Evolutionary conservation across 2,797 vertebrate genomes (phyloP), one percentile per base, ranked within the genome.

Genomic region (Tenualosa thibaudeaui): DNA sequence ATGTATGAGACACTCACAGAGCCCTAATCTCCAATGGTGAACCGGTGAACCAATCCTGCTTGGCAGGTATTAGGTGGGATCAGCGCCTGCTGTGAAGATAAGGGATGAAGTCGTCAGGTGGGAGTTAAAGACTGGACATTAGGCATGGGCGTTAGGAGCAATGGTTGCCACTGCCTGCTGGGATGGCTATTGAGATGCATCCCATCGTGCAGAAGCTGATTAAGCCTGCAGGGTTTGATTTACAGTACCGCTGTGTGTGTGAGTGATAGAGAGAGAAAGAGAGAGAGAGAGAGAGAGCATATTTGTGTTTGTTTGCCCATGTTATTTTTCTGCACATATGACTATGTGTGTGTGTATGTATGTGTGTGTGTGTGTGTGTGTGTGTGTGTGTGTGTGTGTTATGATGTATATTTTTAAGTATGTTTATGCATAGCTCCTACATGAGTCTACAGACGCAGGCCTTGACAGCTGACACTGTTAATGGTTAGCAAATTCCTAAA

Each of bases 201-300:
- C 81, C 68, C 83, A 31, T 51, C 68, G 56, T 85, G 87, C 51
- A 90, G 82, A 86, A 88, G 92, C 91, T 94, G 91, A 94, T 95
- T 94, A 94, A 89, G 88, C 91, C 91, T 89, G 92, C 12, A 92
- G 92, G 46, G 90, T 86, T 89, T 90, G 91, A 88, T 93, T 93
- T 95, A 92, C 92, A 93, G 93, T 92, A 90, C 91, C 90, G 7
- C 4, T 49, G 46, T 49, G 46, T 49, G 46, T 49, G 46, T 49
- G 46, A 5, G 46, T 49, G 46, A 5, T 1, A 5, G 46, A 5
- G 46, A 5, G 46, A 5, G 46, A 5, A 3, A 5, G 46, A 5
- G 46, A 49, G 7, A 5, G 46, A 46, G 3, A 46, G 46, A 46
- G 6, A 46, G 46, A 3, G 46, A 31, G 31, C 31, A 31, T 46